A percentile compares a stretch with the other conserved stretches of the same genome.
These are phyloP conservation scores for Takifugu ocellatus DNA, from an alignment of 2,797 vertebrate genomes.

Conservation along the genomic window DNA sequence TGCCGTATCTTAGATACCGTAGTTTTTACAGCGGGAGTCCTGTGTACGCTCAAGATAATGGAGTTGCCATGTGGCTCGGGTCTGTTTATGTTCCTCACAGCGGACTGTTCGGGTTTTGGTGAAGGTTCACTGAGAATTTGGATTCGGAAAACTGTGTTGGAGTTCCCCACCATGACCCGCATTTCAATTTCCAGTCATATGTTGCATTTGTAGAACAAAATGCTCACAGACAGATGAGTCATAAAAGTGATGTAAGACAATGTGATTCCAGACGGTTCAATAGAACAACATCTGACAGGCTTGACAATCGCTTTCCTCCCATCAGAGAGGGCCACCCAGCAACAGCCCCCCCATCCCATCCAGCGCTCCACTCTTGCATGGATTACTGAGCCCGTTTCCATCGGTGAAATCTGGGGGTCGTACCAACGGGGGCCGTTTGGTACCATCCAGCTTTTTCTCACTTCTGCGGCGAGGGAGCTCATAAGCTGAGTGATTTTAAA, in stretches of 20 bases:
- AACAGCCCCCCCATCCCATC: not conserved
- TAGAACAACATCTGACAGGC: constrained; percentile 27
- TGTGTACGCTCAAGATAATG: constrained; percentile 63
- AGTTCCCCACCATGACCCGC: constrained; percentile 27
- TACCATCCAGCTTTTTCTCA: not conserved
- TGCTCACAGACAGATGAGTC: constrained; percentile 39
- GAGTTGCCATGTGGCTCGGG: constrained; percentile 52
- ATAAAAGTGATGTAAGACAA: constrained; percentile 39
- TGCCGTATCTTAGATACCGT: constrained; percentile 54
- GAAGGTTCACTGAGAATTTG: constrained; percentile 42
- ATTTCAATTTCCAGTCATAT: constrained; percentile 39
- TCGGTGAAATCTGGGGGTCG: no score
- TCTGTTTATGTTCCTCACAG: constrained; percentile 54
- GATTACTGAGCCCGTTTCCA: not conserved
- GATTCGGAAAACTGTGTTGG: constrained; percentile 23
- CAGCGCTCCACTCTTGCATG: not conserved
- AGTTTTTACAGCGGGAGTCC: constrained; percentile 42
- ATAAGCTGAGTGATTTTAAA: no score
- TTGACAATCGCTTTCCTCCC: constrained; percentile 6
- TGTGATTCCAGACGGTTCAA: constrained; percentile 30
- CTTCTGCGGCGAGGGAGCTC: not conserved
- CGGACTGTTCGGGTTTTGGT: constrained; percentile 53
- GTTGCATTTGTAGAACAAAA: constrained; percentile 48
- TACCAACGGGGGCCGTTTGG: not conserved
- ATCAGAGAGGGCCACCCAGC: constrained; percentile 31